Evolutionary conservation across 2,797 vertebrate species (phyloP).

Genomic region (Coreius guichenoti): DNA sequence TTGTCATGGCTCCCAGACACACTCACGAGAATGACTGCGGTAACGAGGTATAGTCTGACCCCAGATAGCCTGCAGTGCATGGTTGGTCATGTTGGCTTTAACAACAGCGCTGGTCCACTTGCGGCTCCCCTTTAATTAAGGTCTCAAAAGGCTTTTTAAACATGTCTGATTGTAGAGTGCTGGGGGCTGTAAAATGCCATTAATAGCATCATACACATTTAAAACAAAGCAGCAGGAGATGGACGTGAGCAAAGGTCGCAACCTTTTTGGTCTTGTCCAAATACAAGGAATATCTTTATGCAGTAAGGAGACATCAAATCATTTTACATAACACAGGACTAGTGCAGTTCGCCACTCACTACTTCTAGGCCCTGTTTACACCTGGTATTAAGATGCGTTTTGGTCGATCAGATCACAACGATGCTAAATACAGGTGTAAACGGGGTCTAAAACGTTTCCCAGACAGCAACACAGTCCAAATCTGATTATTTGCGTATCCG

Average conservation of each 20-base stretch:
- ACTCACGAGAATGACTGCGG: slow-evolving; percentile 34
- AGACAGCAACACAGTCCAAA: too few species aligned
- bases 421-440: too few species aligned
- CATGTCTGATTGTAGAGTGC: slow-evolving; percentile 36
- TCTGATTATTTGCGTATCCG: too few species aligned
- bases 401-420: too few species aligned
- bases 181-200: slow-evolving; percentile 46
- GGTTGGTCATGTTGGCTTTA: slow-evolving; percentile 42
- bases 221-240: slow-evolving; percentile 32
- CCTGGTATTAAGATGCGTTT: too few species aligned
- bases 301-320: neutral
- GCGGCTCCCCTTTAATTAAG: slow-evolving; percentile 56
- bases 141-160: slow-evolving; percentile 46
- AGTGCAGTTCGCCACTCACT: neutral
- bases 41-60: slow-evolving; percentile 35
- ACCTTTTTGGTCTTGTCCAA: slow-evolving; percentile 24
- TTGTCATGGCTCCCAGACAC: slow-evolving; percentile 45
- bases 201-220: slow-evolving; percentile 44
- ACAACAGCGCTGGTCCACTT: slow-evolving; percentile 40
- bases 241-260: neutral
- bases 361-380: neutral
- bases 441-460: too few species aligned
- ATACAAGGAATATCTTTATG: slow-evolving; percentile 7
- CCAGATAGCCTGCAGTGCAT: slow-evolving; percentile 41
- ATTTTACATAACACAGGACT: neutral